These are phyloP conservation scores for Wasmannia auropunctata DNA, from an alignment of 1,140 invertebrate species.

Conservation along the genomic window DNA sequence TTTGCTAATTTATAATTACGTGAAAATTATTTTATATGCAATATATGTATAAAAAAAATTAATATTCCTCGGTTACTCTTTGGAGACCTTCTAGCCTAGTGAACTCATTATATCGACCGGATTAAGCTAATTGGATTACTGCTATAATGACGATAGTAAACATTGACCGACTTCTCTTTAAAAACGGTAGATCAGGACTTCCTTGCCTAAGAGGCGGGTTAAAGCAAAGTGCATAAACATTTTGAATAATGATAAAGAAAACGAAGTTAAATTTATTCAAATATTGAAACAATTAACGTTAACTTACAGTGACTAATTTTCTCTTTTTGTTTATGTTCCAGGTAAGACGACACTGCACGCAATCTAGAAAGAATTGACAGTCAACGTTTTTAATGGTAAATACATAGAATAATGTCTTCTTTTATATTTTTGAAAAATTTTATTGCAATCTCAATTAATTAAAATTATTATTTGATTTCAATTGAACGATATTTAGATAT, in stretches of 20 bases:
- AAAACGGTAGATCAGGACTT: not conserved
- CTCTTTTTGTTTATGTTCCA: conserved; percentile 7
- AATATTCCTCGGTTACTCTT: not conserved
- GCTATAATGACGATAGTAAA: conserved; percentile 16
- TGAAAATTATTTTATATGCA: not conserved
- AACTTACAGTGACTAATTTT: not conserved
- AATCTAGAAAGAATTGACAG: not conserved
- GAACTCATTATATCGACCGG: conserved; percentile 6
- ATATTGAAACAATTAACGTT: not conserved
- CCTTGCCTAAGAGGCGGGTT: not conserved
- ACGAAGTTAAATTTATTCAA: not conserved
- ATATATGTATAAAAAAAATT: not conserved
- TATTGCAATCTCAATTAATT: not conserved
- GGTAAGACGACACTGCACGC: conserved; percentile 3
- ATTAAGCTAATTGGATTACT: conserved; percentile 21
- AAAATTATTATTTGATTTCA: not conserved
- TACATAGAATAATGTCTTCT: not conserved
- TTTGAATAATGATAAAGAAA: not conserved
- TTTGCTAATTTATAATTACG: not conserved
- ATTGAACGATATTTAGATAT: not conserved
- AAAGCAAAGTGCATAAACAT: not conserved
- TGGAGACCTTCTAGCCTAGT: not conserved
- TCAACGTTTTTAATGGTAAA: conserved; percentile 12
- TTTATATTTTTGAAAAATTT: not conserved
- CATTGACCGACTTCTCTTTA: conserved; percentile 3